phyloP scores from a whole-genome alignment of 2,888 invertebrate species.

The Willowsia nigromaculata region DNA sequence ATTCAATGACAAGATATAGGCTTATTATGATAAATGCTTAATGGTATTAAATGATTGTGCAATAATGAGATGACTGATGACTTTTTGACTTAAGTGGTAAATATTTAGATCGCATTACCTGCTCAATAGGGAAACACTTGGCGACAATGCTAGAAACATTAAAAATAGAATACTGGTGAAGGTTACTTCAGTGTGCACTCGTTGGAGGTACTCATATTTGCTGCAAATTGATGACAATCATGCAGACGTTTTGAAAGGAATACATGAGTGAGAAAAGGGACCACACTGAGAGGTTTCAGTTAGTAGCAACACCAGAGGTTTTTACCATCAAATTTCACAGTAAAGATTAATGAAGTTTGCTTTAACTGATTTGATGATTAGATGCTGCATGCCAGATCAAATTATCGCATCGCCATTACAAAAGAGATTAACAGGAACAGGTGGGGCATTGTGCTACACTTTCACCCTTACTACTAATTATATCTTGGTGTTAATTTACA shows the following conservation, averaged over 20 bases:
- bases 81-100: conserved; percentile 44
- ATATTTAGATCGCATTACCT: conserved; percentile 46
- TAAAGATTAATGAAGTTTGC: no score
- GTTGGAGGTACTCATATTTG: background rate
- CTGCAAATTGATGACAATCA: conserved; percentile 1
- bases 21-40: background rate
- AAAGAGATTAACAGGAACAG: no score
- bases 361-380: no score
- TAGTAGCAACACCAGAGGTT: background rate
- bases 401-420: no score
- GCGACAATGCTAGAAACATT: background rate
- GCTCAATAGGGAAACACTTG: background rate
- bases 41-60: background rate
- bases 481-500: no score
- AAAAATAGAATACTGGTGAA: background rate
- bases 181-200: background rate
- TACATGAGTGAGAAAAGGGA: background rate
- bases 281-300: background rate
- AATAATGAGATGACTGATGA: conserved; percentile 50
- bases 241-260: background rate
- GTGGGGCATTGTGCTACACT: no score
- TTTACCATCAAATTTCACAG: no score
- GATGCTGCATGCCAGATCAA: no score
- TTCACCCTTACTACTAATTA: no score
- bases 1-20: background rate